phyloP scores from a whole-genome alignment of 2,797 vertebrate genomes.

The Phataginus tricuspis region DNA sequence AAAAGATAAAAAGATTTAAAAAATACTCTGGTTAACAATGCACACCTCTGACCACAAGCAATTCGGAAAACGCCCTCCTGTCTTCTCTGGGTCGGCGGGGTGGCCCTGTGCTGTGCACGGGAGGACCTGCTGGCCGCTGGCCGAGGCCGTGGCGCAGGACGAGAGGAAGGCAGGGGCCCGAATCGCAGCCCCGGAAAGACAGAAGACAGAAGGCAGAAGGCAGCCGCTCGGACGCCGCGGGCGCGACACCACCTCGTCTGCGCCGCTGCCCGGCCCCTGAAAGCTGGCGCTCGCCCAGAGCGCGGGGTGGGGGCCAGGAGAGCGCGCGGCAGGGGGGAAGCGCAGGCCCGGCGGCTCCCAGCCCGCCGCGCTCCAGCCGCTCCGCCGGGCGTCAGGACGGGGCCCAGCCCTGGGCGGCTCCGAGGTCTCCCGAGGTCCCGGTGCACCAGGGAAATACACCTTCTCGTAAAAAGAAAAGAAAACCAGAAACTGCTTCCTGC shows the following conservation, averaged over 20 bases:
- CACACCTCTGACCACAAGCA: constrained; percentile 63
- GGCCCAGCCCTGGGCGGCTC: background rate
- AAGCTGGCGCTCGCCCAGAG: too few species aligned
- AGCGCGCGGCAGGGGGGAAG: too few species aligned
- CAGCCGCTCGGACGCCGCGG: too few species aligned
- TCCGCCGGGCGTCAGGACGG: constrained; percentile 15
- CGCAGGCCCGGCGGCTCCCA: too few species aligned
- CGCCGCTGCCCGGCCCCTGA: too few species aligned
- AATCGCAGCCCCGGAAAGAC: too few species aligned
- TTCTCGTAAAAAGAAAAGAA: constrained; percentile 85
- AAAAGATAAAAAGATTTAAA: constrained; percentile 82
- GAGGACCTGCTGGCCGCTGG: constrained; percentile 46
- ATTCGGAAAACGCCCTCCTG: constrained; percentile 4
- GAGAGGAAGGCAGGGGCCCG: too few species aligned
- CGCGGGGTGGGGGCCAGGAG: too few species aligned
- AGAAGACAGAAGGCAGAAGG: too few species aligned
- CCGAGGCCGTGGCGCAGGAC: accelerated
- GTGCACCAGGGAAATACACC: constrained; percentile 79
- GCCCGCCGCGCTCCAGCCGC: background rate
- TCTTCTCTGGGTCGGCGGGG: background rate
- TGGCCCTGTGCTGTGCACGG: constrained; percentile 12
- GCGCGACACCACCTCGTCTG: background rate
- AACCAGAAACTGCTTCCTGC: constrained; percentile 82
- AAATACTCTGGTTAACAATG: constrained; percentile 76
- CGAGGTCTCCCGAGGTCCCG: constrained; percentile 67